These are phyloP conservation scores for Biston betularia DNA, from an alignment of 2,888 invertebrate genomes.

Conservation along the genomic window DNA sequence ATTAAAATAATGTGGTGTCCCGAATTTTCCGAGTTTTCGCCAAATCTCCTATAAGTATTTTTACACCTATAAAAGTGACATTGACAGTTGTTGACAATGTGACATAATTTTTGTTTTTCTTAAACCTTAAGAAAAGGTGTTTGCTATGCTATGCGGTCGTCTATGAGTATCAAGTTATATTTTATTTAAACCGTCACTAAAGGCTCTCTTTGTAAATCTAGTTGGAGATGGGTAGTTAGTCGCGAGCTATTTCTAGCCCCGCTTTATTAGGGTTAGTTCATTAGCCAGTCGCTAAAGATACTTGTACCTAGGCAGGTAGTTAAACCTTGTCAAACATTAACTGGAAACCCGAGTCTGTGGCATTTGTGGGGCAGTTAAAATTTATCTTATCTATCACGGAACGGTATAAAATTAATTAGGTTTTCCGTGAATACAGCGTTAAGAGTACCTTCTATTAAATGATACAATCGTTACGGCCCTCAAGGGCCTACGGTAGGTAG, in stretches of 20 bases:
- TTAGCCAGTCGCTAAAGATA: neutral
- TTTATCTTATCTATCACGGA: slow-evolving; percentile 16
- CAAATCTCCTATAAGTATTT: no score
- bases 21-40: no score
- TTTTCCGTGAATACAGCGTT: slow-evolving; percentile 9
- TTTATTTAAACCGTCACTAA: no score
- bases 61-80: no score
- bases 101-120: no score
- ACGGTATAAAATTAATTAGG: slow-evolving; percentile 24
- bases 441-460: slow-evolving; percentile 12
- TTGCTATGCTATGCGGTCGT: no score
- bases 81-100: no score
- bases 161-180: no score
- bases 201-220: neutral
- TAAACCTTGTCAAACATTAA: slow-evolving; percentile 18
- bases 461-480: slow-evolving; percentile 18
- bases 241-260: slow-evolving; percentile 1
- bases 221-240: neutral
- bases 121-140: no score
- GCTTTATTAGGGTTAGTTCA: slow-evolving; percentile 1
- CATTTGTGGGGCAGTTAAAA: slow-evolving; percentile 15
- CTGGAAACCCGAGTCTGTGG: slow-evolving; percentile 6
- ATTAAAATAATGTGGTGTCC: no score
- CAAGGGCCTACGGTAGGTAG: slow-evolving; percentile 3
- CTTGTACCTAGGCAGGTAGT: neutral